phyloP scores from a whole-genome alignment of 2,888 invertebrate genomes.

The Drosophila bunnanda region DNA sequence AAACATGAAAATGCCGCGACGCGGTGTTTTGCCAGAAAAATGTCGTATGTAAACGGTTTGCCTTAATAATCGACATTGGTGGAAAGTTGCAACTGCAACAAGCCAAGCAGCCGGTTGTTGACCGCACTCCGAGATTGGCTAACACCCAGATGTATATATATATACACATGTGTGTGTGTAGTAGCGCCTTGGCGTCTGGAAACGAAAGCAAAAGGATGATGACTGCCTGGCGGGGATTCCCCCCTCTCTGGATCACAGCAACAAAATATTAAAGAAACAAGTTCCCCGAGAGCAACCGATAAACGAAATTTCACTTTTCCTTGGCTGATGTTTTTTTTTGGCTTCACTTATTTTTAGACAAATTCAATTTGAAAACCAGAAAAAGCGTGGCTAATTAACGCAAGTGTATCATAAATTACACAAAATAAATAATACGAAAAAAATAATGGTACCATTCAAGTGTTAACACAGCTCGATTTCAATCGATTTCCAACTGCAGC shows the following conservation, averaged over 20 bases:
- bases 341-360: conserved; percentile 20
- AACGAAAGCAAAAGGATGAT: conserved; percentile 75
- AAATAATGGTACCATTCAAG: conserved; percentile 24
- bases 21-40: conserved; percentile 37
- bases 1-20: conserved; percentile 21
- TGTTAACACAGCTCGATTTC: conserved; percentile 21
- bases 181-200: conserved; percentile 51
- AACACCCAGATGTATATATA: conserved; percentile 13
- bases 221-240: conserved; percentile 12
- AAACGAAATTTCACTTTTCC: conserved; percentile 71
- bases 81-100: conserved; percentile 64
- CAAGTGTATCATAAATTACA: conserved; percentile 33
- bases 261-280: conserved; percentile 39
- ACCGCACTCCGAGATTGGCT: conserved; percentile 57
- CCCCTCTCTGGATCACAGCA: conserved; percentile 10
- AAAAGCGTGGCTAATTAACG: conserved; percentile 52
- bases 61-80: conserved; percentile 76
- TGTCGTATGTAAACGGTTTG: conserved; percentile 73
- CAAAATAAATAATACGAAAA: conserved; percentile 17
- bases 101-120: conserved; percentile 65
- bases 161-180: not conserved
- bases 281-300: conserved; percentile 48
- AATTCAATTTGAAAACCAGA: conserved; percentile 25
- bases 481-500: conserved; percentile 6
- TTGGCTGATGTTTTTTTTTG: conserved; percentile 25